Base-by-base conservation (phyloP, 2,888 invertebrate genomes). In the Brenthis daphne region DNA sequence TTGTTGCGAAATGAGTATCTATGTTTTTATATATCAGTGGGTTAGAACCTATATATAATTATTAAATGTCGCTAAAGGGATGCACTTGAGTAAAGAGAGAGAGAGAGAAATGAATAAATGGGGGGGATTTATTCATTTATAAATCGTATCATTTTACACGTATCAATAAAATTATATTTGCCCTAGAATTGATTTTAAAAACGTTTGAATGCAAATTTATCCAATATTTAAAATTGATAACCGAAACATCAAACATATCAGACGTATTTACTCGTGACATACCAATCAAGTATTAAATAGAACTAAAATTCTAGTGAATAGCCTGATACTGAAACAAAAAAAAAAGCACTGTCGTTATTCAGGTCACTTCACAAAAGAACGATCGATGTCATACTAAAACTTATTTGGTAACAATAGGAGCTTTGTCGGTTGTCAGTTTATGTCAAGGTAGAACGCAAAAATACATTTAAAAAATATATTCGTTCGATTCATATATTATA, bases 401-500 rank as follows among this genome's bases (percentile, higher is more conserved):
- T 70, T 66, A 68, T 72, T 68, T 68, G 57, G 24, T 68, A 65
- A 73, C 70, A 72, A 70, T 65, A 64, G 65, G 37, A 68, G 29
- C 65, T 68, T 63, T 57, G 57, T 64, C 37, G 50, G 69, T 71
- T 63, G 67, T 57, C 51, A 56, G 51, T 6, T 43, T 63, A 24
- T 50, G n/a, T 43, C 12, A 57, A 57, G 3, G 11, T 16, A 43
- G 37, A 43, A 11, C 11, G 11, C 11, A 8, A 43, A 11, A 43
- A 8, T 43, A 37, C 6, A 43, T 43, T 43, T 43, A 11, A 2
- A 11, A 29, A 29, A 43, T 43, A 43, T 43, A 43, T 43, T 43
- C 37, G 11, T 11, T 43, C 2, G 2, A 43, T 43, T 2, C 3
- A 43, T 8, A 8, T 11, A 43, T 1, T 11, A 43, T 1, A 37